Percentiles rank a stretch among this genome's conserved stretches.
Conservation (phyloP, 1,140 invertebrate species). For the Leucophenga varia region DNA sequence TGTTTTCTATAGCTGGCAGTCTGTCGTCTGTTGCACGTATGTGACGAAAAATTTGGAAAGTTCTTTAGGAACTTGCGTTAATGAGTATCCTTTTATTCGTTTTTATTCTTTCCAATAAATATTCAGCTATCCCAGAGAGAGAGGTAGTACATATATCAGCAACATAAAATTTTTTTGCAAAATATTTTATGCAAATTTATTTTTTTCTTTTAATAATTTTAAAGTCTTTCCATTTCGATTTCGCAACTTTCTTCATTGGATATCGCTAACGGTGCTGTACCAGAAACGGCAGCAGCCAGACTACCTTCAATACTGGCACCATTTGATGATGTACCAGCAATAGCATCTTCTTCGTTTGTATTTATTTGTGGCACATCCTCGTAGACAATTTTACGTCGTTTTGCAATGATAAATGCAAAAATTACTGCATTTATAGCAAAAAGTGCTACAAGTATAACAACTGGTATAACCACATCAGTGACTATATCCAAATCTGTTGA, state of each 20-base stretch:
- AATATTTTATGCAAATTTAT: too few relatives aligned
- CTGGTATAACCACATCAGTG: slow-evolving; percentile 36
- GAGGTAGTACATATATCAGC: too few relatives aligned
- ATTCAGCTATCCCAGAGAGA: too few relatives aligned
- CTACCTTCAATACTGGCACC: too few relatives aligned
- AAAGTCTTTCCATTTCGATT: slow-evolving; percentile 34
- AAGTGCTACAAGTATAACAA: slow-evolving; percentile 20
- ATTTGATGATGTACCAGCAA: neutral
- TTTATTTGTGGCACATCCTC: slow-evolving; percentile 4
- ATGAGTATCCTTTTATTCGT: neutral
- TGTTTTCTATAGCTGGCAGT: neutral
- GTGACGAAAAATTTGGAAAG: neutral
- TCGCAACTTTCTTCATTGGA: slow-evolving; percentile 20
- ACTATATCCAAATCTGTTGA: slow-evolving; percentile 27
- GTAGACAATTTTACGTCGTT: slow-evolving; percentile 21
- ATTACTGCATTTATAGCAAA: slow-evolving; percentile 33
- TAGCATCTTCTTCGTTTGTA: too few relatives aligned
- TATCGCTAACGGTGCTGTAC: neutral
- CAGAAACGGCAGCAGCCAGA: slow-evolving; percentile 1
- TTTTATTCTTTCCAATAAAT: too few relatives aligned
- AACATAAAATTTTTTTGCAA: too few relatives aligned
- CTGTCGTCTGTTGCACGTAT: neutral
- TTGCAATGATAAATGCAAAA: slow-evolving; percentile 30
- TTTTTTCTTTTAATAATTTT: too few relatives aligned
- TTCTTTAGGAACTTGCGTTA: neutral